A percentile compares a stretch with the other conserved stretches of the same genome.
These are phyloP conservation scores for Phalacrocorax carbo DNA, from an alignment of 2,113 vertebrate genomes.

Conservation along the genomic window DNA sequence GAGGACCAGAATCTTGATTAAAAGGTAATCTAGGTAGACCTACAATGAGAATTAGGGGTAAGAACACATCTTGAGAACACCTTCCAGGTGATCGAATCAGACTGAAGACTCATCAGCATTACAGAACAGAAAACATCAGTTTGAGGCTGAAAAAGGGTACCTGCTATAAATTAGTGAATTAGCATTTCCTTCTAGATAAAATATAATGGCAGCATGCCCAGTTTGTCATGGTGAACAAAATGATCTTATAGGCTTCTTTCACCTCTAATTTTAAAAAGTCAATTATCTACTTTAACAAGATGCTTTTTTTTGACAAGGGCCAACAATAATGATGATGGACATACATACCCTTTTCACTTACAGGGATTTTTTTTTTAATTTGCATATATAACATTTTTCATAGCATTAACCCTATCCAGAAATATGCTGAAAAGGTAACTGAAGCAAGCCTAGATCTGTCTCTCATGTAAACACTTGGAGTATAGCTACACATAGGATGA, in stretches of 20 bases:
- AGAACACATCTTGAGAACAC: neutral
- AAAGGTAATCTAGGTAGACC: neutral
- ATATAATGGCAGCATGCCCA: neutral
- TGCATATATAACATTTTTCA: slow-evolving; percentile 7
- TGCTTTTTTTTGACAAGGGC: neutral
- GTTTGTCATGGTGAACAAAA: neutral
- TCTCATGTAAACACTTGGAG: neutral
- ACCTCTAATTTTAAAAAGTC: neutral
- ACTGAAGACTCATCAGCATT: neutral
- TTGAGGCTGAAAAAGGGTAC: neutral
- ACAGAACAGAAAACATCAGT: neutral
- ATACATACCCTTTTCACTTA: neutral
- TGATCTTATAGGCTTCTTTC: neutral
- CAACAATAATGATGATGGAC: neutral
- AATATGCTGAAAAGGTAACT: neutral
- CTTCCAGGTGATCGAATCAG: neutral
- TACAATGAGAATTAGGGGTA: neutral
- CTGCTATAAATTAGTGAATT: neutral
- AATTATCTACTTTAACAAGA: neutral
- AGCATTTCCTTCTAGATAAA: neutral
- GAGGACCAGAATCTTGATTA: neutral
- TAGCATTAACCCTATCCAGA: neutral
- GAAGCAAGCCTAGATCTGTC: slow-evolving; percentile 29
- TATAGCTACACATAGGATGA: neutral
- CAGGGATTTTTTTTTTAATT: neutral